These are phyloP conservation scores for Drosophila neoperkinsi DNA, from an alignment of 2,888 invertebrate species.

Conservation along the genomic window DNA sequence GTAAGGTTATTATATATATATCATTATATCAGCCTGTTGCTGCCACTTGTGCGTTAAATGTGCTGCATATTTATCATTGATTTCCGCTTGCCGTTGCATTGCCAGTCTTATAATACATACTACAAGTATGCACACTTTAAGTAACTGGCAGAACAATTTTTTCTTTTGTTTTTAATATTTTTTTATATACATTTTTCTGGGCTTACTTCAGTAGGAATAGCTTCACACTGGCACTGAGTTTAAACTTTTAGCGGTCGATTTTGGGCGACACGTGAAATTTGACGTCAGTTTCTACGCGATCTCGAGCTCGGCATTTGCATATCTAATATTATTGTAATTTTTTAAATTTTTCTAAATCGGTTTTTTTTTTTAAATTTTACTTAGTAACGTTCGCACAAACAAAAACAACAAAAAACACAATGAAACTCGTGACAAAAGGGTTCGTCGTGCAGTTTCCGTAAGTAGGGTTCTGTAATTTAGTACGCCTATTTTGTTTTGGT, in stretches of 20 bases:
- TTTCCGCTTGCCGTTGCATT: constrained; percentile 61
- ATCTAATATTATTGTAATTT: not conserved
- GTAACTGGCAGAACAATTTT: constrained; percentile 19
- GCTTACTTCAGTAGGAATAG: constrained; percentile 45
- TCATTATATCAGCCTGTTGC: constrained; percentile 4
- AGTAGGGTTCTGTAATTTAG: constrained; percentile 13
- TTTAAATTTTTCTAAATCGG: not conserved
- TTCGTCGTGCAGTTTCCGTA: constrained; percentile 25
- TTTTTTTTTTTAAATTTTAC: constrained; percentile 3
- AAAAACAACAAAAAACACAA: constrained; percentile 61
- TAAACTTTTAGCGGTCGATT: constrained; percentile 9
- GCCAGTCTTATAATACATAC: constrained; percentile 6
- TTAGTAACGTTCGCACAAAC: constrained; percentile 40
- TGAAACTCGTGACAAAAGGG: constrained; percentile 33
- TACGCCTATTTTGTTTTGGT: not conserved
- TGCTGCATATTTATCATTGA: constrained; percentile 58
- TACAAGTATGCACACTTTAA: not conserved
- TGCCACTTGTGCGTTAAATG: constrained; percentile 32
- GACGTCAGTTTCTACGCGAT: constrained; percentile 4
- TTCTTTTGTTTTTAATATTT: not conserved
- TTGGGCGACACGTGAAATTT: constrained; percentile 6
- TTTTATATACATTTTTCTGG: not conserved
- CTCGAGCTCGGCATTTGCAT: constrained; percentile 12
- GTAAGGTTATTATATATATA: constrained; percentile 11
- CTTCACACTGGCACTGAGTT: constrained; percentile 24